Base-by-base conservation (phyloP, 2,113 vertebrate genomes). In the Pseudopipra pipra region DNA sequence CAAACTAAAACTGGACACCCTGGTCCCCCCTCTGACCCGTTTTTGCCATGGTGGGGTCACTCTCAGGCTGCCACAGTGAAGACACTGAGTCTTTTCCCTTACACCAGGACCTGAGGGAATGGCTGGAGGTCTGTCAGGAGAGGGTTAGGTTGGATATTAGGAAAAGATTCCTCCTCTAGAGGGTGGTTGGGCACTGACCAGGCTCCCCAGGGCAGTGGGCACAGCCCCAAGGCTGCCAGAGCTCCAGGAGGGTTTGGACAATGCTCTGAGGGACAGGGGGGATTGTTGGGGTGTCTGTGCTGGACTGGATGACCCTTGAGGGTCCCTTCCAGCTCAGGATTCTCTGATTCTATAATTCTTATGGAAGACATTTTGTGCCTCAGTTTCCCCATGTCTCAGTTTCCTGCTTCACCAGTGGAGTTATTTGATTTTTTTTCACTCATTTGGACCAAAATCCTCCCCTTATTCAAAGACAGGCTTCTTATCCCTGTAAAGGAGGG, bases 221-320 rank as follows among this genome's bases (percentile, higher is more conserved):
- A 51, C 14, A 0, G 37, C 59, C 25, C 51, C 2, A 2, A 21
- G 19, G 68, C 52, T 52, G 52, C 27, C 77, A 24, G 37, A 67
- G 70, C 70, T 54, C 23, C 39, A 11, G 70, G 46, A 17, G 1
- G 0, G 0, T 11, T n/a, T 25, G 70, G 54, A 8, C 30, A 23
- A 23, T 4, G 6, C 20, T 43, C 27, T 30, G 6, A 33, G 62
- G 62, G 13, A 65, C 6, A 22, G 2, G 3, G 25, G 62, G 39
- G 54, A 1, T 12, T 54, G 0, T 19, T 44, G 1, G 0, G 54
- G 39, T 16, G 35, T 16, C 70, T 47, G 39, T n/a, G 54, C 61
- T 5, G 39, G 39, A 10, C 13, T n/a, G 8, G 1, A 3, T 28
- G 70, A 39, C 19, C 70, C 52, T 6, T 12, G 52, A 14, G 52